Base-by-base conservation (phyloP, 2,113 vertebrate genomes). In the Zosterops pallidus region DNA sequence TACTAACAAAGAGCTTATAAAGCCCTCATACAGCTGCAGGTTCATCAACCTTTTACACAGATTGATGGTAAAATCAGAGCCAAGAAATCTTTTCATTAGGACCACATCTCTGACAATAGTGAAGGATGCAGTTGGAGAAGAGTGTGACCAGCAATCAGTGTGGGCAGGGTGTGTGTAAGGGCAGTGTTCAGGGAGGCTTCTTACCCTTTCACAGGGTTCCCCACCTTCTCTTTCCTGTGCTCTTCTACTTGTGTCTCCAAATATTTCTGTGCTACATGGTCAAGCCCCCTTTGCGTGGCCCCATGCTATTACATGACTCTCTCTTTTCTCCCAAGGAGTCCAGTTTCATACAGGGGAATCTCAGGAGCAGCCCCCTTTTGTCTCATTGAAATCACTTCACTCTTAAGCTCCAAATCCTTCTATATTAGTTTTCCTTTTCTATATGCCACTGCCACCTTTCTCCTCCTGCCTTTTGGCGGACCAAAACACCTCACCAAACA, bases 121-220 rank as follows among this genome's bases (percentile, higher is more conserved):
- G 60, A 65, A 39, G 8, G 17, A 42, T 37, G 52, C 77, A 14
- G 5, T 1, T 14, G 33, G 46, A 62, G 50, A 70, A 91, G 29
- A 33, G 5, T 12, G 4, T 37, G 25, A 25, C 47, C n/a, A 84
- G 9, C 6, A 35, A 23, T 15, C 28, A 23, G 7, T 6, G 26
- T 25, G 29, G 37, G 20, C 39, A 67, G 14, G n/a, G 8, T 69
- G 41, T 42, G 17, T 1, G 0, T 21, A 33, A 71, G 6, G 25
- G 9, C 29, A 44, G 33, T 35, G 37, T 33, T 68, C 42, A 39
- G 10, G 19, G 21, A 8, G 35, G 12, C 2, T 39, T 28, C 19
- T 16, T 20, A 42, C 5, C 9, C 20, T 47, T 71, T 59, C 29
- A 63, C 19, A 53, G 15, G 33, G 11, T 11, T 83, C 14, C 24